Conservation (phyloP, 2,113 vertebrate genomes). For the Rhineura floridana region DNA sequence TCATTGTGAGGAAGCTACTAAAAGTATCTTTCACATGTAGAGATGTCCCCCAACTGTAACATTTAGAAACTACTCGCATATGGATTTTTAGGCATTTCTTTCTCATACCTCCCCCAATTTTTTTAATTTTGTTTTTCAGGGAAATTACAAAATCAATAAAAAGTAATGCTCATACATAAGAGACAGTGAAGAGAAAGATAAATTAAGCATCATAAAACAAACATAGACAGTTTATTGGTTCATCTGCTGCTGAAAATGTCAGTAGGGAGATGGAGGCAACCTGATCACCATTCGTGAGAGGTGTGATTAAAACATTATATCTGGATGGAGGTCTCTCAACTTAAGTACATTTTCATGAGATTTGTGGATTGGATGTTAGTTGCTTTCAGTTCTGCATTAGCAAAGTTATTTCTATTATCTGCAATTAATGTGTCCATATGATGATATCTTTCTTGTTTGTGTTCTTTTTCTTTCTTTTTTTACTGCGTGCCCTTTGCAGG, state of each 20-base stretch:
- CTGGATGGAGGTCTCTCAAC: background rate
- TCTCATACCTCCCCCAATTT: background rate
- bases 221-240: too few relatives aligned
- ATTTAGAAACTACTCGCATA: background rate
- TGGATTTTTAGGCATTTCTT: background rate
- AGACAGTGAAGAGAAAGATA: too few relatives aligned
- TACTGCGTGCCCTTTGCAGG: conserved; percentile 81
- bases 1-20: background rate
- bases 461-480: conserved; percentile 72
- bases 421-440: conserved; percentile 53
- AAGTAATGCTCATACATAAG: too few relatives aligned
- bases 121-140: too few relatives aligned
- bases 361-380: conserved; percentile 28
- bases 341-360: conserved; percentile 5
- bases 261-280: background rate
- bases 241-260: background rate
- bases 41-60: background rate
- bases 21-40: background rate
- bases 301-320: background rate
- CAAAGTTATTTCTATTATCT: conserved; percentile 55
- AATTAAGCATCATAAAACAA: too few relatives aligned
- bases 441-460: conserved; percentile 62
- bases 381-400: conserved; percentile 17
- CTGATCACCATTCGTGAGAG: background rate
- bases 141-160: too few relatives aligned